Evolutionary conservation across 2,888 invertebrate species (phyloP), one percentile per base, ranked within the genome.

Genomic region (Diabrotica balteata): DNA sequence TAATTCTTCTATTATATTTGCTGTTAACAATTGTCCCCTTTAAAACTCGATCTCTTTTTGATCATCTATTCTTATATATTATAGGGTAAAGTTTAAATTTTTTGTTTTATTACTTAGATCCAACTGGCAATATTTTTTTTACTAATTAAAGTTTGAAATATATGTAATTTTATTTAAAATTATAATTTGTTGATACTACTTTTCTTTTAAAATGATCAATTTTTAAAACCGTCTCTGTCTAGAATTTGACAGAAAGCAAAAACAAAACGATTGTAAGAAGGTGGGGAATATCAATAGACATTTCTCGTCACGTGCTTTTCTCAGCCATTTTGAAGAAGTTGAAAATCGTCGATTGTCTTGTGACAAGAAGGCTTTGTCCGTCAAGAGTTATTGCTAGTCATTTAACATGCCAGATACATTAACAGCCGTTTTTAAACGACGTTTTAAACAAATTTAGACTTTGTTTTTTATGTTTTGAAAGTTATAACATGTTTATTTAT

Each of bases 301-400:
- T 70, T 67, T 70, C 65, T 64, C 42, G 72, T 75, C 75, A 73
- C 73, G 74, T 74, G 72, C 69, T 69, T 69, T 65, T 61, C 63
- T 63, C 76, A 73, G 77, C 77, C 77, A 77, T 77, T 77, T 77
- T 77, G 76, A 75, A 76, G 72, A 74, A 73, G 66, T 73, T 73
- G 76, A 74, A 75, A 75, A 75, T 71, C 70, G 63, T 67, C 68
- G 66, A 66, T 61, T 64, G 60, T 60, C 57, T 66, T 58, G 47
- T 72, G 72, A 72, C 72, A 72, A 70, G 51, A 32, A 54, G 64
- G 57, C 59, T 66, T 53, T 64, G 61, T 61, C 62, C 67, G 64
- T 51, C 60, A 49, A 68, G 63, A 68, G 47, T 64, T 68, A 64
- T 69, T 62, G 65, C 66, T 59, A 51, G 52, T 42, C 61, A 59